Percentiles rank a stretch among this genome's conserved stretches.
phyloP scores from a whole-genome alignment of 1,140 invertebrate species.

The Goniozus legneri region DNA sequence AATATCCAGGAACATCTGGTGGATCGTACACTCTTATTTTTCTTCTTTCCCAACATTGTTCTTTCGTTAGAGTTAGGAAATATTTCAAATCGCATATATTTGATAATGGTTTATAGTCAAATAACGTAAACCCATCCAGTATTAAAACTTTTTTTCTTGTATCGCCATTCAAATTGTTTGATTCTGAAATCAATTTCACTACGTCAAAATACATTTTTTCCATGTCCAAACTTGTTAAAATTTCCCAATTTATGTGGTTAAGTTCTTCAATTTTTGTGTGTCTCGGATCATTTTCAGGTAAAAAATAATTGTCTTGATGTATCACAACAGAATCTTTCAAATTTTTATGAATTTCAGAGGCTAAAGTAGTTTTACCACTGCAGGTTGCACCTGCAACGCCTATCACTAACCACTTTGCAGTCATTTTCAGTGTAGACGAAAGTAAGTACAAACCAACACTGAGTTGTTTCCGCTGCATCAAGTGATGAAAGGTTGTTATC shows the following conservation, averaged over 20 bases:
- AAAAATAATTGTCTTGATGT: conserved; percentile 77
- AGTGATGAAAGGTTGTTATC: too few species aligned
- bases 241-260: conserved; percentile 77
- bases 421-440: conserved; percentile 11
- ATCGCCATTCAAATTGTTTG: not conserved
- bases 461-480: too few species aligned
- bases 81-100: conserved; percentile 70
- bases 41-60: conserved; percentile 63
- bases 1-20: conserved; percentile 76
- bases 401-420: conserved; percentile 62
- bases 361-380: conserved; percentile 76
- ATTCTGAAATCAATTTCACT: conserved; percentile 26
- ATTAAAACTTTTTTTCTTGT: conserved; percentile 59
- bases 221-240: conserved; percentile 72
- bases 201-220: conserved; percentile 64
- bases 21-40: conserved; percentile 66
- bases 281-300: conserved; percentile 62
- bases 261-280: conserved; percentile 64
- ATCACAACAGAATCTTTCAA: conserved; percentile 59
- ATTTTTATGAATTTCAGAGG: conserved; percentile 56
- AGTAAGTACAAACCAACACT: too few species aligned
- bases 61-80: conserved; percentile 67
- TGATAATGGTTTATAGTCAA: conserved; percentile 64
- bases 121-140: conserved; percentile 74
- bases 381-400: conserved; percentile 76